Evolutionary conservation across 1,140 invertebrate genomes (phyloP).

Genomic region (Drosophila leontia): DNA sequence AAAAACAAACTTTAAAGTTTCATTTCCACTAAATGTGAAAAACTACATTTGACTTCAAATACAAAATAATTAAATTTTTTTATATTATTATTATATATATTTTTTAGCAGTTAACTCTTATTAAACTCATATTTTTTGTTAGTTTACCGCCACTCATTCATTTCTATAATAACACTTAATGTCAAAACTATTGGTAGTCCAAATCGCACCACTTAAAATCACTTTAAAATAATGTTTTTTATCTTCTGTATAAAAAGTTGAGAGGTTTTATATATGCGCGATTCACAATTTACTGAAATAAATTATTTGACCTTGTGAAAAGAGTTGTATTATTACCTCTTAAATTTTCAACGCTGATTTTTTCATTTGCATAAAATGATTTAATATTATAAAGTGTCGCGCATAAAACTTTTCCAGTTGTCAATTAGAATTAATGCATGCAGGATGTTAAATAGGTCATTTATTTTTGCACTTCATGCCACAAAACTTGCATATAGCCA

Average conservation of each 20-base stretch:
- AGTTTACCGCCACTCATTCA: background rate
- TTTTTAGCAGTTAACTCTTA: too few relatives aligned
- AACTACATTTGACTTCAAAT: too few relatives aligned
- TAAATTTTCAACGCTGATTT: background rate
- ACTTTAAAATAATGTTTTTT: background rate
- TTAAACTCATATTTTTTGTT: background rate
- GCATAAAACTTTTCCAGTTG: conserved; percentile 55
- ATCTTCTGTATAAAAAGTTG: background rate
- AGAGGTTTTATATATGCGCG: background rate
- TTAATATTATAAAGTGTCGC: conserved; percentile 31
- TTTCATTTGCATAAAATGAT: conserved; percentile 62
- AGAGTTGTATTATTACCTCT: too few relatives aligned
- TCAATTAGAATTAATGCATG: conserved; percentile 67
- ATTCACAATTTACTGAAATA: background rate
- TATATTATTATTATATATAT: too few relatives aligned
- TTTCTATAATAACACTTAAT: background rate
- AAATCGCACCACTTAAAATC: background rate
- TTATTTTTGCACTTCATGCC: conserved; percentile 16
- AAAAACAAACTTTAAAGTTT: background rate
- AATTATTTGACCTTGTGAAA: background rate
- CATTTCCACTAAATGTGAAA: background rate
- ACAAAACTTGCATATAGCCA: conserved; percentile 10
- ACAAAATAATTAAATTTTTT: too few relatives aligned
- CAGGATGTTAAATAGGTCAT: background rate
- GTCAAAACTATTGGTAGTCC: background rate